Conservation (phyloP, 2,888 invertebrate genomes). For the Chaetoderma sp. region DNA sequence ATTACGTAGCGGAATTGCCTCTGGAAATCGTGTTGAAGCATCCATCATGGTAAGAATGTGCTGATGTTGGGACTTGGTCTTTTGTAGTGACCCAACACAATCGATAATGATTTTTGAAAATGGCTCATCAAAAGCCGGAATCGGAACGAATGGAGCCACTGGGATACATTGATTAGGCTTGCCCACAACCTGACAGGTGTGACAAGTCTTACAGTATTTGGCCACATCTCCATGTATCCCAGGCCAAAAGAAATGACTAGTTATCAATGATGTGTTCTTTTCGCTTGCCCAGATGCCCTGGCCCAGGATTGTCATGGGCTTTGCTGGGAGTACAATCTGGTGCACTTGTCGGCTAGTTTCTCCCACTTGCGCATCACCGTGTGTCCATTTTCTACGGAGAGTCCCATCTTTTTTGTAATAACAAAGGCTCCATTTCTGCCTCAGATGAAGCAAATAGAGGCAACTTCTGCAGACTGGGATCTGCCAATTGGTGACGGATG, state of each 20-base stretch:
- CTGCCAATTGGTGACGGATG: too few species aligned
- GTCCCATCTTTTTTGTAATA: slow-evolving; percentile 4
- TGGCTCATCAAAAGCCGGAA: slow-evolving; percentile 20
- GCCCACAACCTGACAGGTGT: slow-evolving; percentile 18
- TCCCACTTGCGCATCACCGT: not conserved
- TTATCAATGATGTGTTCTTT: slow-evolving; percentile 4
- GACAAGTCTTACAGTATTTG: slow-evolving; percentile 11
- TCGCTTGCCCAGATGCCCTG: slow-evolving; percentile 14
- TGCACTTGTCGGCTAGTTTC: not conserved
- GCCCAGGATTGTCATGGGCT: slow-evolving; percentile 5
- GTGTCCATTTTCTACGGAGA: slow-evolving; percentile 16
- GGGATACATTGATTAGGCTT: not conserved
- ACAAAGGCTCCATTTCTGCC: not conserved
- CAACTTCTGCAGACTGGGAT: not conserved
- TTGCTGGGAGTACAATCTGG: slow-evolving; percentile 13
- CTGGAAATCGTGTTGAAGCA: slow-evolving; percentile 16
- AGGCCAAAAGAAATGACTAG: slow-evolving; percentile 18
- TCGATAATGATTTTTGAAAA: slow-evolving; percentile 13
- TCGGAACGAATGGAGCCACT: slow-evolving; percentile 6
- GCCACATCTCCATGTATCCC: slow-evolving; percentile 13
- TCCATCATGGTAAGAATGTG: slow-evolving; percentile 22
- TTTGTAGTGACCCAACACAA: slow-evolving; percentile 22
- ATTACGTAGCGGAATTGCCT: slow-evolving; percentile 13
- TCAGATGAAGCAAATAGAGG: not conserved
- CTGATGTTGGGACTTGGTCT: slow-evolving; percentile 11